Base-by-base conservation (phyloP, 2,113 vertebrate species). In the Larimichthys polyactis region DNA sequence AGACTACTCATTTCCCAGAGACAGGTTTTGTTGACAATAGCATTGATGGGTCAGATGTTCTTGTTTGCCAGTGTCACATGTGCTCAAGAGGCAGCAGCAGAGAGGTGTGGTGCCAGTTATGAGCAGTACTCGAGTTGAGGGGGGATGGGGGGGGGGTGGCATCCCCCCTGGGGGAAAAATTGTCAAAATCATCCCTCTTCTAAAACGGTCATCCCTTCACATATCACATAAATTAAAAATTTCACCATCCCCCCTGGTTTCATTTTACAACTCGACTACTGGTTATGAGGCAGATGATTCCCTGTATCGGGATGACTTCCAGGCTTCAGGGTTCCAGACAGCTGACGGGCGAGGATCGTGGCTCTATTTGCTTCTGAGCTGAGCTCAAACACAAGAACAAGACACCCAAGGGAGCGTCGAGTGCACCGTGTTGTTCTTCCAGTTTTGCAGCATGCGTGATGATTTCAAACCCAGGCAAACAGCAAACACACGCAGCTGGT, bases 51-150 rank as follows among this genome's bases (percentile, higher is more conserved):
- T 91, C 76, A 74, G 62, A 69, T 83, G 85, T 76, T 80, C 17
- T 29, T 90, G 82, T 92, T 91, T 90, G 87, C 84, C 2, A 29
- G 57, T n/a, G 22, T 73, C 51, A 79, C 59, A 68, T 88, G 90
- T 65, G 27, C 72, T 63, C 22, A 5, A 36, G 32, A 8, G 32
- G 32, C 32, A 4, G 67, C 57, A 40, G 20, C 40, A 57, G 29
- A 59, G 68, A 55, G 84, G 85, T 79, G 84, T 22, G 78, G 72
- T 54, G 20, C 51, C 58, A 0, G 36, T 57, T 67, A 70, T 6
- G n/a, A 77, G 78, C n/a, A n/a, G n/a, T n/a, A n/a, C n/a, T n/a
- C n/a, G n/a, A n/a, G n/a, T n/a, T n/a, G n/a, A n/a, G n/a, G n/a
- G n/a, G n/a, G n/a, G n/a, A n/a, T n/a, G n/a, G n/a, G n/a, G n/a